Base-by-base conservation (phyloP, 1,140 invertebrate species). In the Leptinotarsa lineolata region DNA sequence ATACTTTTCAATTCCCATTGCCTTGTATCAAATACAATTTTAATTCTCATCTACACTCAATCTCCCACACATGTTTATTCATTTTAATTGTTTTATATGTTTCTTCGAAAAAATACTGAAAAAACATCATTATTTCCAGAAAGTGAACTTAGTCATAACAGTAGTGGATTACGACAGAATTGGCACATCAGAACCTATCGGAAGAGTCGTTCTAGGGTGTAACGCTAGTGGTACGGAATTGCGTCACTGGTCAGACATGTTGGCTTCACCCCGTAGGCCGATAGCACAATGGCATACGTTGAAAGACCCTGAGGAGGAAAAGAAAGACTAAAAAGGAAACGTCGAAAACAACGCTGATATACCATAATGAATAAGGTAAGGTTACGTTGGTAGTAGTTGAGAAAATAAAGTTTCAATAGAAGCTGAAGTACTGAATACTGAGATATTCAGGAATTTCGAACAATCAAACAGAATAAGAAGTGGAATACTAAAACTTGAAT, bases 131-230 rank as follows among this genome's bases (percentile, higher is more conserved):
- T 64, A 45, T 81, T 73, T 86, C 88, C 74, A 99, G 97, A 99
- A 99, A 96, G 97, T 99, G 78, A 94, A 97, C 87, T 89, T 99
- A 87, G 92, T 96, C 83, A 94, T 99, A 80, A 99, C 98, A 67
- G 98, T 99, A 79, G 97, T 99, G 84, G 98, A 99, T 87, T 99
- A 99, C 87, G 98, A 99, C 90, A 94, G 98, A 85, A 99, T 99
- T 86, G 98, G 98, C 64, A 99, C 97, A 63, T 99, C 97, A 77
- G 98, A 99, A 86, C 97, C 98, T 20, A 99, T 99, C 84, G 98
- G 98, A 76, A 96, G 97, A 86, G 95, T 96, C 74, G 90, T 99
- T 72, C 90, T 99, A 77, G 98, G 98, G 63, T 99, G 97, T 88
- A 98, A 97, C 87, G 96, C 97, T 79, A 95, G 92, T 75, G 98